These are phyloP conservation scores for Campoplex nolae DNA, from an alignment of 2,888 invertebrate species.

Conservation along the genomic window DNA sequence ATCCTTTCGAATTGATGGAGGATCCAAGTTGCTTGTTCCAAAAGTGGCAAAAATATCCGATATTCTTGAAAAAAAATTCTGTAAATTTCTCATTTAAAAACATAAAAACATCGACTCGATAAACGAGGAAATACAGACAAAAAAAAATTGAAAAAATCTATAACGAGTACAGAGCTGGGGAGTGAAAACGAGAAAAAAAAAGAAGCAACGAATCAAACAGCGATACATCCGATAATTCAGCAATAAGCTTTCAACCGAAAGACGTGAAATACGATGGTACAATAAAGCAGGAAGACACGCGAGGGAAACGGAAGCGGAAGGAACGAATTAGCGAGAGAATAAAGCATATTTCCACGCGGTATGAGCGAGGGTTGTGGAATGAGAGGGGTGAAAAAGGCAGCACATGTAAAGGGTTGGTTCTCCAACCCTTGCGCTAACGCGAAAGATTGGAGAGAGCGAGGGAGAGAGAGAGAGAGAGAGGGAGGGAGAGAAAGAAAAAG, in stretches of 20 bases:
- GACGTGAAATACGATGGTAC: background rate
- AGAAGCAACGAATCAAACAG: background rate
- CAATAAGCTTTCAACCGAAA: background rate
- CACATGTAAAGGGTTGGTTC: conserved; percentile 8
- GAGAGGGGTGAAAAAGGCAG: background rate
- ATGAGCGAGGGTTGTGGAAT: conserved; percentile 4
- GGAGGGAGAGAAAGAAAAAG: conserved; percentile 27
- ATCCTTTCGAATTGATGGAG: background rate
- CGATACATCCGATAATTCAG: background rate
- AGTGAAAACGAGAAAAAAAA: background rate
- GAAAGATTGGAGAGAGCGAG: conserved; percentile 11
- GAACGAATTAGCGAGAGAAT: conserved; percentile 51
- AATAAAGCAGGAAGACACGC: conserved; percentile 33
- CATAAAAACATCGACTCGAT: background rate
- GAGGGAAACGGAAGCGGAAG: conserved; percentile 62
- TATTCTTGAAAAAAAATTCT: too few species aligned
- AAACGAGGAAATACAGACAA: too few species aligned
- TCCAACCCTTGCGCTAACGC: background rate
- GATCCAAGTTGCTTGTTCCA: too few species aligned
- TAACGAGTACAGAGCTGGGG: background rate
- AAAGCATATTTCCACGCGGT: conserved; percentile 26
- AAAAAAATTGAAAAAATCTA: background rate
- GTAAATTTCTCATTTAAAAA: too few species aligned
- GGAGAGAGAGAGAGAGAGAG: conserved; percentile 27
- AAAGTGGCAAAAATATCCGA: too few species aligned